phyloP scores from a whole-genome alignment of 1,140 invertebrate genomes.

The Magallana ariakensis region DNA sequence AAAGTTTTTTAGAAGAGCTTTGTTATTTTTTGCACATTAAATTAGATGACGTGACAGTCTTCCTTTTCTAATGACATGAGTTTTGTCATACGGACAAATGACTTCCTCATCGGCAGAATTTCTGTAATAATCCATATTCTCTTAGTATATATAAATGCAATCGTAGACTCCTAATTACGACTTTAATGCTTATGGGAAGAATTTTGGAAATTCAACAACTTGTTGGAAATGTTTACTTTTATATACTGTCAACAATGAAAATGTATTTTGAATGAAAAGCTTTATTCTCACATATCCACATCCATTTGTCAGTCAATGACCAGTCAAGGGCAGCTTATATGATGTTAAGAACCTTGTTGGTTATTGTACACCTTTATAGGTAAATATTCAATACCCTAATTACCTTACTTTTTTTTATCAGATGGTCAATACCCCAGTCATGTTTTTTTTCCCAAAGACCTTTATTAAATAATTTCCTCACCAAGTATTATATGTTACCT shows the following conservation, averaged over 20 bases:
- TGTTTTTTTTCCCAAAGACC: neutral
- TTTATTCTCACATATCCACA: neutral
- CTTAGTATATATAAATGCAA: slow-evolving; percentile 17
- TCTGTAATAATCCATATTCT: slow-evolving; percentile 4
- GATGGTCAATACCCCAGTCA: neutral
- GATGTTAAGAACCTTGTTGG: neutral
- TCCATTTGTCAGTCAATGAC: neutral
- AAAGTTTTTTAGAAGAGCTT: slow-evolving; percentile 6
- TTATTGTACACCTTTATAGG: slow-evolving; percentile 10
- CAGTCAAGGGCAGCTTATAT: neutral
- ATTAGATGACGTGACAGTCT: slow-evolving; percentile 8
- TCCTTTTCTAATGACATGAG: neutral
- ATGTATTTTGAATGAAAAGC: too few relatives aligned
- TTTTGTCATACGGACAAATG: neutral
- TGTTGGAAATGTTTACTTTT: neutral
- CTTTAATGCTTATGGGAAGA: neutral
- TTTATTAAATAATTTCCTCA: neutral
- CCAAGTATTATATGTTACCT: too few relatives aligned
- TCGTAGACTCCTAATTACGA: slow-evolving; percentile 10
- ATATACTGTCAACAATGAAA: too few relatives aligned
- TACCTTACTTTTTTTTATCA: neutral
- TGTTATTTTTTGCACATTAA: neutral
- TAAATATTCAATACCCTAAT: too few relatives aligned
- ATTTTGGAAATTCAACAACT: neutral
- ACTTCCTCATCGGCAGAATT: neutral